Evolutionary conservation across 2,888 invertebrate species (phyloP), one percentile per base, ranked within the genome.

Genomic region (Druceiella hillmani): DNA sequence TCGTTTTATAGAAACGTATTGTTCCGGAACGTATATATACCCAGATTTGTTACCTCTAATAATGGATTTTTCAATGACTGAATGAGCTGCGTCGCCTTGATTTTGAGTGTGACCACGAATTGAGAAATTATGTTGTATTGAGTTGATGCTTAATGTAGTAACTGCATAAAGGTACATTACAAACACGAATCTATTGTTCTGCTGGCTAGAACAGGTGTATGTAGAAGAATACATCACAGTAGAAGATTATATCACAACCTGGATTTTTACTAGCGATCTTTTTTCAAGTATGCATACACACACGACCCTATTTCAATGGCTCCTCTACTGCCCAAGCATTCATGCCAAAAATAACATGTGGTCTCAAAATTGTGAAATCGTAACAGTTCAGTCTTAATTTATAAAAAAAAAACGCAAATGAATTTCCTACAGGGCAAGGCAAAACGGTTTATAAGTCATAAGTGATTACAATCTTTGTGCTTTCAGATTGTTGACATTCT

Each of bases 391-490:
- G 27, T 32, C 29, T 43, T 15, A 34, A 38, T 44, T 50, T 48
- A 37, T 52, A 54, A 44, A 56, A 44, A 50, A 56, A 43, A 43
- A 56, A 54, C 14, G 49, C 39, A 12, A 52, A 54, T 15, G 50
- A 45, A 36, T 55, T 44, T 20, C 55, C 54, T 34, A 49, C 45
- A 17, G 55, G 55, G 31, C 47, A 47, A 10, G 52, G 53, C 26
- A 57, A 48, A 2, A 55, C 55, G 20, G 56, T 55, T 41, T 58
- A 53, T 38, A 57, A 43, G 36, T 43, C 56, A 42, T 47, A 58
- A 20, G 46, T 47, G 20, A 51, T 50, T 12, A 55, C 42, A 22
- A 44, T 38, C 6, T 33, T 28, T 16, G 33, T 25, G 13, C 25
- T 33, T 24, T 39, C 34, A 16, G 27, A 17, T 14, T 33, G 30